These are phyloP conservation scores for Podiceps cristatus DNA, from an alignment of 2,113 vertebrate genomes.

Conservation along the genomic window DNA sequence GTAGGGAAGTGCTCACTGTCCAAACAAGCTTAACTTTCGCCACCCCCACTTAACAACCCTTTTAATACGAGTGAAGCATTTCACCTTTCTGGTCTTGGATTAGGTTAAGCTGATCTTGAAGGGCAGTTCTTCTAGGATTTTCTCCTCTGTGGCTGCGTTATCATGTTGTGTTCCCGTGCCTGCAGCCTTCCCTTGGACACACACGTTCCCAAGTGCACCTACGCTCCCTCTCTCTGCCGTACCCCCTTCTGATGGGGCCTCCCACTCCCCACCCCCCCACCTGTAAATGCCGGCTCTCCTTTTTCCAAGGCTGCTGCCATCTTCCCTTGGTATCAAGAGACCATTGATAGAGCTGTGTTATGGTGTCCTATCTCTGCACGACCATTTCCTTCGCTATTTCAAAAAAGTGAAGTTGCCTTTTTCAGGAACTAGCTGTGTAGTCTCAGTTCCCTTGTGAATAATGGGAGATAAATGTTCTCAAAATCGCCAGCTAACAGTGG, in stretches of 20 bases:
- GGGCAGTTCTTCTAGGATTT: background rate
- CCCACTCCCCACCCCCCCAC: no score
- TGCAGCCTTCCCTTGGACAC: background rate
- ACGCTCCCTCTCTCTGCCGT: rapidly evolving
- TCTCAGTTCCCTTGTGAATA: background rate
- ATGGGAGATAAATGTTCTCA: background rate
- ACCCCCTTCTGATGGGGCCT: background rate
- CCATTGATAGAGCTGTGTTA: background rate
- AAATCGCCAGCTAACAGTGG: background rate
- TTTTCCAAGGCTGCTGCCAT: background rate
- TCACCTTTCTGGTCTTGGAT: background rate
- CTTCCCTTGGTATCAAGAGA: background rate
- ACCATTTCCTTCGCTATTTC: background rate
- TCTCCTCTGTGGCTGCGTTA: background rate
- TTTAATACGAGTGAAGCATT: background rate
- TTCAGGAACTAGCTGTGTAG: background rate
- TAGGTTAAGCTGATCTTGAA: background rate
- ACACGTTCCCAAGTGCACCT: background rate
- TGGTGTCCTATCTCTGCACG: background rate
- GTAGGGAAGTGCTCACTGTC: background rate
- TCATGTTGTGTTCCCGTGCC: background rate
- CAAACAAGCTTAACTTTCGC: background rate
- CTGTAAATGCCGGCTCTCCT: background rate
- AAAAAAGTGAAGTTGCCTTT: background rate
- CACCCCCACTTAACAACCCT: background rate